A percentile compares a stretch with the other conserved stretches of the same genome.
These are phyloP conservation scores for Chrysemys picta DNA, from an alignment of 2,113 vertebrate species.

Conservation along the genomic window DNA sequence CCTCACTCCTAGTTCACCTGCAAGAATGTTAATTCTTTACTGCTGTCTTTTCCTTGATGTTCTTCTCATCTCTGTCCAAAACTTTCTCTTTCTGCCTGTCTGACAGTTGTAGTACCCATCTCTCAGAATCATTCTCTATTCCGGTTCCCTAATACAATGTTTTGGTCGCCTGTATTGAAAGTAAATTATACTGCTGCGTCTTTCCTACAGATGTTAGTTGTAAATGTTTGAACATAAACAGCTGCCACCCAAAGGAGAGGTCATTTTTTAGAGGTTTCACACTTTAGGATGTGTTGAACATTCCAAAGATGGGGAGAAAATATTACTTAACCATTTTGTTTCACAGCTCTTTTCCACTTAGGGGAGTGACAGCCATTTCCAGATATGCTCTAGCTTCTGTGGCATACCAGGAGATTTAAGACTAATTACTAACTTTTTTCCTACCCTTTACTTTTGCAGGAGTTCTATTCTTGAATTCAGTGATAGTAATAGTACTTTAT, in stretches of 20 bases:
- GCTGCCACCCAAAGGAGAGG: background rate
- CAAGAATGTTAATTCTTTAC: background rate
- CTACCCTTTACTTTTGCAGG: slow-evolving; percentile 76
- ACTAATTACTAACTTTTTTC: slow-evolving; percentile 59
- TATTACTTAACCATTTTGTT: slow-evolving; percentile 21
- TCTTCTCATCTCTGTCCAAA: background rate
- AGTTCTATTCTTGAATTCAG: slow-evolving; percentile 77
- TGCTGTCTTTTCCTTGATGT: background rate
- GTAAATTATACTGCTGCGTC: rapidly evolving
- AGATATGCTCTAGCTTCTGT: background rate
- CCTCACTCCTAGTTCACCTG: background rate
- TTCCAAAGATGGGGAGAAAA: background rate
- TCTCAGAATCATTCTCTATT: background rate
- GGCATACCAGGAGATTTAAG: background rate
- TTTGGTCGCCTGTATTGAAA: background rate
- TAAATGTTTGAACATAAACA: background rate
- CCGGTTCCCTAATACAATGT: background rate
- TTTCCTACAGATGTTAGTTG: background rate
- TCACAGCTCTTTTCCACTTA: background rate
- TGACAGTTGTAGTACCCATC: background rate
- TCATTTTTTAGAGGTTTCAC: slow-evolving; percentile 37
- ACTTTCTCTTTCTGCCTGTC: background rate
- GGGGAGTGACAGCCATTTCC: background rate
- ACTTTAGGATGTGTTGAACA: background rate
- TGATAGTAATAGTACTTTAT: slow-evolving; percentile 74